Evolutionary conservation across 2,113 vertebrate species (phyloP).

Genomic region (Rhombomys opimus): DNA sequence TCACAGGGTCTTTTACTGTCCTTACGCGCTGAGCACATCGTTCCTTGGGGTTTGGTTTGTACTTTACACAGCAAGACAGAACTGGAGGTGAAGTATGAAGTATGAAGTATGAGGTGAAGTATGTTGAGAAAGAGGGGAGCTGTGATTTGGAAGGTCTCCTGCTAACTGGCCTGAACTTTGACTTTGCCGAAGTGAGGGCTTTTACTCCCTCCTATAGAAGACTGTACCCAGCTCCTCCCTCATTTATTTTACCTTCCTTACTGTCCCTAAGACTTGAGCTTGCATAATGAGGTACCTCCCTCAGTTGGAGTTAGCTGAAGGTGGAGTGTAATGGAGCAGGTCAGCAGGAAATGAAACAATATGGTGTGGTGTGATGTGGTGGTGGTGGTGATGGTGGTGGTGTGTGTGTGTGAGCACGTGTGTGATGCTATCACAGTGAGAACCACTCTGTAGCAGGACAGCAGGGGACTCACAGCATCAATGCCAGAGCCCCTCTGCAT

Average conservation of each 20-base stretch:
- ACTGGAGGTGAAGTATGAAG: rapidly evolving
- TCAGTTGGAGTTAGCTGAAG: not conserved
- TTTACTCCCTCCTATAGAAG: not conserved
- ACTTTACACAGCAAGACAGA: not conserved
- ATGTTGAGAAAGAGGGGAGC: rapidly evolving
- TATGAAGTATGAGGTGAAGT: rapidly evolving
- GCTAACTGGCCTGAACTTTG: not conserved
- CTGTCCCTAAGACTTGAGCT: not conserved
- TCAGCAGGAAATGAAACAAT: not conserved
- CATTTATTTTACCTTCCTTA: not conserved
- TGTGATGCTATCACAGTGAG: rapidly evolving
- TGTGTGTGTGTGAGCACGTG: too few relatives aligned
- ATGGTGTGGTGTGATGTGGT: not conserved
- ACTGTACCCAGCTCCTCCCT: not conserved
- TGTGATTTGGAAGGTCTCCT: not conserved
- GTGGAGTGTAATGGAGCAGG: not conserved
- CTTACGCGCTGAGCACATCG: rapidly evolving
- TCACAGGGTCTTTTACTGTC: conserved; percentile 20
- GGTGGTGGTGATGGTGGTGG: too few relatives aligned
- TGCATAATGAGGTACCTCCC: not conserved
- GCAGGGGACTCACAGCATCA: rapidly evolving
- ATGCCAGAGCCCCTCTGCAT: rapidly evolving
- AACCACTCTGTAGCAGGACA: not conserved
- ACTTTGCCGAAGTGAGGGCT: not conserved
- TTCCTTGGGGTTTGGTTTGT: not conserved